Evolutionary conservation across 1,140 invertebrate species (phyloP), one percentile per base, ranked within the genome.

Genomic region (Harlomillsia oculata): DNA sequence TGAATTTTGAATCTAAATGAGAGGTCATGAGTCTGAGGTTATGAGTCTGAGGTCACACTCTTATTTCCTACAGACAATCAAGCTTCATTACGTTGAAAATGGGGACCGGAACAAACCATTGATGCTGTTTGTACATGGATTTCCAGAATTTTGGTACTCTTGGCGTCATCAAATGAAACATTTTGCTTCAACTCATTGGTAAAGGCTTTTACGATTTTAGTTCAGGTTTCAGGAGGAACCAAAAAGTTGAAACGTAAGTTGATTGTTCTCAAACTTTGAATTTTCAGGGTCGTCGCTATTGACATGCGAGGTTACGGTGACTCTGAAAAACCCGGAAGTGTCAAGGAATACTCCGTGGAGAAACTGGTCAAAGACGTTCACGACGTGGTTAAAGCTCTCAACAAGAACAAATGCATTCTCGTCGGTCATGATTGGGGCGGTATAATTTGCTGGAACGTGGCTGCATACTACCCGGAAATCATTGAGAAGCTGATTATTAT

Each of bases 141-240:
- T 81, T 62, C 82, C 81, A 0, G 81, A 83, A 63, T 82, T 82
- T 63, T 84, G 81, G 82, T 83, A 78, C 65, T 79, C 76, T 3
- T 83, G 80, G 80, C 67, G 80, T 16, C 70, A 80, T 68, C 81
- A 83, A 66, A 69, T 83, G 11, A 69, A 74, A 23, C 72, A 80
- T 36, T 82, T 83, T 61, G 72, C 76, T 13, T 74, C 76, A 63
- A 73, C 79, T 58, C 79, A 81, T 69, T 79, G 80, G 80, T 81
- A 68, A 67, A 14, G 5, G 2, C 3, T n/a, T n/a, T n/a, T n/a
- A n/a, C n/a, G n/a, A n/a, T n/a, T n/a, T n/a, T n/a, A n/a, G n/a
- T n/a, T n/a, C n/a, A n/a, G n/a, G n/a, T n/a, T n/a, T n/a, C n/a
- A n/a, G n/a, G n/a, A n/a, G n/a, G n/a, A n/a, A n/a, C n/a, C n/a